Evolutionary conservation across 2,113 vertebrate species (phyloP).

Genomic region (Tachysurus fulvidraco): DNA sequence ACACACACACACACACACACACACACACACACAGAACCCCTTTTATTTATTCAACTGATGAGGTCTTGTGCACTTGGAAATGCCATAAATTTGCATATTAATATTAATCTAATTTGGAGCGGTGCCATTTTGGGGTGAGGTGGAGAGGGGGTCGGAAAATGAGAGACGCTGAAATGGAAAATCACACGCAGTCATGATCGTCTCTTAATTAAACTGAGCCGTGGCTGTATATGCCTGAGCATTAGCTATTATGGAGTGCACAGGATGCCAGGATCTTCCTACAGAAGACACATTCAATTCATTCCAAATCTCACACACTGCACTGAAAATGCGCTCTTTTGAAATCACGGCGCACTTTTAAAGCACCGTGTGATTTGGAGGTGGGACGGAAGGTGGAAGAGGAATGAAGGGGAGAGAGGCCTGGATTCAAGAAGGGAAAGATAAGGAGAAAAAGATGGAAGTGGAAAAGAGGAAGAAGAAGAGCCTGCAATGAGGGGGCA

Average conservation of each 20-base stretch:
- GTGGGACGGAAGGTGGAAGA: constrained; percentile 25
- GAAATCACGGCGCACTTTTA: not conserved
- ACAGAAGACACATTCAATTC: constrained; percentile 16
- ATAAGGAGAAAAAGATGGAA: constrained; percentile 28
- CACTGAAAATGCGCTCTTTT: constrained; percentile 1
- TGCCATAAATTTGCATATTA: constrained; percentile 76
- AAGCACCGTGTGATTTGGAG: constrained; percentile 24
- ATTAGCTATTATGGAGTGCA: not conserved
- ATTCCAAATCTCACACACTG: not conserved
- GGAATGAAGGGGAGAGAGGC: constrained; percentile 13
- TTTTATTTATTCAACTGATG: constrained; percentile 72
- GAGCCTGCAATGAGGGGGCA: constrained; percentile 10
- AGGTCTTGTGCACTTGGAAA: constrained; percentile 68
- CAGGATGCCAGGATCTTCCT: constrained; percentile 21
- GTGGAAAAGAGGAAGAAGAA: constrained; percentile 16
- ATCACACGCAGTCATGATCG: constrained; percentile 73
- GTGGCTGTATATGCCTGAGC: constrained; percentile 41
- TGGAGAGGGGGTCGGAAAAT: constrained; percentile 43
- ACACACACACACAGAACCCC: constrained; percentile 52
- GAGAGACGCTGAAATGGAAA: constrained; percentile 71
- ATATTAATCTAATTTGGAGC: constrained; percentile 78
- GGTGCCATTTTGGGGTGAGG: constrained; percentile 73
- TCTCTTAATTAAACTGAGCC: constrained; percentile 76
- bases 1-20: constrained; percentile 36
- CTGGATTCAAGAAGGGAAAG: not conserved